phyloP scores from a whole-genome alignment of 2,888 invertebrate genomes.

The Parthenolecanium corni region DNA sequence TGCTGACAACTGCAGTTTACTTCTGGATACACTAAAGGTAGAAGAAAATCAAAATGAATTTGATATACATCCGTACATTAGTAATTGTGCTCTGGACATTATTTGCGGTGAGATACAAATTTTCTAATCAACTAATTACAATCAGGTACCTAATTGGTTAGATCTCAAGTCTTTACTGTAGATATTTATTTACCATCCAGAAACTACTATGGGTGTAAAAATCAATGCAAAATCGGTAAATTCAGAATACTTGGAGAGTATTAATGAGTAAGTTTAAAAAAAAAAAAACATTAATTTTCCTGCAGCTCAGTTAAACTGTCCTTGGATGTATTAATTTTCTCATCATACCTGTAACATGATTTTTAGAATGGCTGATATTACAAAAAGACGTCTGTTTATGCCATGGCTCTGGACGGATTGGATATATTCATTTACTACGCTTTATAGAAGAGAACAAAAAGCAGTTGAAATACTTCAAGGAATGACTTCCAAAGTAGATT shows the following conservation, averaged over 20 bases:
- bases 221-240: neutral
- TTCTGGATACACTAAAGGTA: neutral
- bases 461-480: neutral
- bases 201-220: neutral
- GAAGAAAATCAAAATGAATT: neutral
- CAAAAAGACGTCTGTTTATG: neutral
- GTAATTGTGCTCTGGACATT: neutral
- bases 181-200: too few species aligned
- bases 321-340: too few species aligned
- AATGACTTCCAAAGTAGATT: neutral
- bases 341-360: too few species aligned
- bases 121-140: neutral
- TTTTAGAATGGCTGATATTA: neutral
- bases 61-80: neutral
- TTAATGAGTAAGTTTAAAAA: neutral
- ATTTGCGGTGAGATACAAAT: neutral
- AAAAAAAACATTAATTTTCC: too few species aligned
- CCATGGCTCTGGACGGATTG: neutral
- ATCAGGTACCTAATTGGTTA: too few species aligned
- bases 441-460: neutral
- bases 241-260: neutral
- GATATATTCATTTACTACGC: neutral
- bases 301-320: too few species aligned
- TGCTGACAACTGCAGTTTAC: neutral
- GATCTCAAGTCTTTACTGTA: too few species aligned